Base-by-base conservation (phyloP, 1,140 invertebrate species). In the Meloidogyne exigua region DNA sequence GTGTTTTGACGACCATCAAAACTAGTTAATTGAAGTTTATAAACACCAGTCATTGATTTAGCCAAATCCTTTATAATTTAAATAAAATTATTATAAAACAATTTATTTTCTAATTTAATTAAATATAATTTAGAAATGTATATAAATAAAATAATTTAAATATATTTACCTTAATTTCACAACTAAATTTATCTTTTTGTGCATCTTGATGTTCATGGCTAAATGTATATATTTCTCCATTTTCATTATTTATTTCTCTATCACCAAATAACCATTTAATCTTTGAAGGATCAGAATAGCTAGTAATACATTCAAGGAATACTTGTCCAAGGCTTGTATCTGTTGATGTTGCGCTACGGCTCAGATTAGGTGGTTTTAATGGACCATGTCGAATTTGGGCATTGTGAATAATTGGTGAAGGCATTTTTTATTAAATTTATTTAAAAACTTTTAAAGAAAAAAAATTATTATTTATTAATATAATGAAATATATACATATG, bases 351-450 rank as follows among this genome's bases (percentile, higher is more conserved):
- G 44, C 57, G n/a, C 57, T 64, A 13, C 72, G 72, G 13, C 57
- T 73, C 21, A 73, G 28, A 32, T 73, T 73, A 28, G 57, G 44
- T 2, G 72, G 72, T 21, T 73, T 73, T 65, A 73, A 65, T 65
- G 72, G 72, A 13, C 72, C 72, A 13, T 73, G 72, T 32, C 72
- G 57, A 21, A 73, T 73, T 65, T 73, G 72, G 13, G 72, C 72
- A n/a, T 73, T 73, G 25, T 73, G 72, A 36, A 73, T 39, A 23
- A 39, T 73, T 65, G 72, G 72, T 2, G 39, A 36, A 32, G 66
- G 66, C 66, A 68, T 68, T 68, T 68, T 68, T 68, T 68, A 13
- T n/a, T 25, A 18, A 42, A 1, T 68, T 68, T 9, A n/a, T 23
- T 68, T 68, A n/a, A n/a, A 42, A 68, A 21, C 39, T 32, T 7